Evolutionary conservation across 2,113 vertebrate species (phyloP).

Genomic region (Embiotoca jacksoni): DNA sequence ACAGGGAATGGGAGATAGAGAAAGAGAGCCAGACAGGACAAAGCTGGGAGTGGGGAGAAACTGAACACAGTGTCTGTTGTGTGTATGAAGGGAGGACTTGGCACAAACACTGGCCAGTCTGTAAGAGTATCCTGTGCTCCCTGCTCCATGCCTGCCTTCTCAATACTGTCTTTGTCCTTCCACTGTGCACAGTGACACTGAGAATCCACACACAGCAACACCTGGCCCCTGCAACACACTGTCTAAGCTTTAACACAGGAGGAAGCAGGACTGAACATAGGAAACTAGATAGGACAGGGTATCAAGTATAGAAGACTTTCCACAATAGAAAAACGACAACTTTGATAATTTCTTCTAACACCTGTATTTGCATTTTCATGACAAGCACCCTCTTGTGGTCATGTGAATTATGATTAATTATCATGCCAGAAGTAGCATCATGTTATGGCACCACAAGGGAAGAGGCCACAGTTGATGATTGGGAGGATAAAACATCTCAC

Average conservation of each 20-base stretch:
- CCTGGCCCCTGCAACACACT: conserved; percentile 77
- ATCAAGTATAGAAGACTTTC: conserved; percentile 6
- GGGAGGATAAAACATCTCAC: too few relatives aligned
- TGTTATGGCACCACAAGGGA: background rate
- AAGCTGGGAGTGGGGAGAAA: conserved; percentile 82
- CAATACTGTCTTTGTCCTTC: conserved; percentile 86
- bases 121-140: conserved; percentile 87
- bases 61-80: conserved; percentile 88
- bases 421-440: background rate
- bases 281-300: conserved; percentile 35
- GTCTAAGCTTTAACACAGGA: conserved; percentile 53
- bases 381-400: background rate
- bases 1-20: conserved; percentile 56
- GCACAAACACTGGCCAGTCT: conserved; percentile 82
- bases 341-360: conserved; percentile 3
- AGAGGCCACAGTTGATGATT: background rate
- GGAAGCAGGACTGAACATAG: conserved; percentile 31
- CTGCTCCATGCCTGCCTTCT: conserved; percentile 80
- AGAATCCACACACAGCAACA: conserved; percentile 84
- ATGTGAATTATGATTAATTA: background rate
- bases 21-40: conserved; percentile 75
- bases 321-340: background rate
- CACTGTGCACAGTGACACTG: conserved; percentile 83
- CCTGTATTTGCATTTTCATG: background rate
- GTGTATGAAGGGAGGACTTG: conserved; percentile 82